Evolutionary conservation across 1,140 invertebrate species (phyloP), one percentile per base, ranked within the genome.

Genomic region (Apis laboriosa): DNA sequence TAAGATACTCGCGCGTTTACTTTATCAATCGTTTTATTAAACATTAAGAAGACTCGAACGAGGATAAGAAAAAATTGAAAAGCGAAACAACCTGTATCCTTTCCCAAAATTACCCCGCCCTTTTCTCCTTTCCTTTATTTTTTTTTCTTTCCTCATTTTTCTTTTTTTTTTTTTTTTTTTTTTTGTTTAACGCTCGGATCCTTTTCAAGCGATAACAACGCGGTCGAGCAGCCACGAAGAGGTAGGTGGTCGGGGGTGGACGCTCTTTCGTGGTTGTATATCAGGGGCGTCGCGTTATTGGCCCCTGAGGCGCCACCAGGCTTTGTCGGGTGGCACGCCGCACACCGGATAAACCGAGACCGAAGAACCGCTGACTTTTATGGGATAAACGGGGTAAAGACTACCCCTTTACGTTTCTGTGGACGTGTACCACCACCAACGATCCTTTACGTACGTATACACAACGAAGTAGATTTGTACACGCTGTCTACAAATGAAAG

Each of bases 341-440:
- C 86, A 84, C 86, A 80, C 88, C 83, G 79, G 88, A 89, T 91
- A 92, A 92, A 91, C 88, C 88, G 92, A 89, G 88, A 82, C 85
- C 81, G 88, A 92, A 92, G 92, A 92, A 91, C 84, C 90, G 85
- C 83, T 89, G 90, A 92, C 89, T 93, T 93, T 92, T 92, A 92
- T 93, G 82, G 86, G 89, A 92, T 93, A 92, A 92, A 92, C 90
- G 90, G 89, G 87, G 77, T 89, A 92, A 92, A 92, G 86, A 92
- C 88, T 88, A 83, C 58, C 81, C 67, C 51, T n/a, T 15, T 61
- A 11, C 28, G 68, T 72, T 55, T 53, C 60, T 79, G 81, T 83
- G 76, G 19, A n/a, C 56, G 60, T 72, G 61, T 55, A 61, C 53
- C 43, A 53, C 34, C 34, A 78, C 58, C 64, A 28, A 51, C 51